Base-by-base conservation (phyloP, 1,140 invertebrate species). In the Bombus superbus region DNA sequence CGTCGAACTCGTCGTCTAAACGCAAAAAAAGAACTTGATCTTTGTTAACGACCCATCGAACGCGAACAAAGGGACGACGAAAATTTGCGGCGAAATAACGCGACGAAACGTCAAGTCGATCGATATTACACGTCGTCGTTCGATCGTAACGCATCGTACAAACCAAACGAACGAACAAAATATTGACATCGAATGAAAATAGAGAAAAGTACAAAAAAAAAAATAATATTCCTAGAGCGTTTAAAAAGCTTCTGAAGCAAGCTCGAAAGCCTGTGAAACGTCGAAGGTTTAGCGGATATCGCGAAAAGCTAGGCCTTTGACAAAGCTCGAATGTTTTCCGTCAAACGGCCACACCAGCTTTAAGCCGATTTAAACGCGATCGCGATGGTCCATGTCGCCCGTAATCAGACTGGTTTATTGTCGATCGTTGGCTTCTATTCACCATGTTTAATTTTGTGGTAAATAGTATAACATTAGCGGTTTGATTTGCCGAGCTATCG, bases 381-480 rank as follows among this genome's bases (percentile, higher is more conserved):
- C 77, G 35, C 77, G 68, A 73, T 73, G 47, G 83, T 53, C 40
- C 28, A n/a, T 25, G 76, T 62, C 62, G 22, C 8, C 77, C 10
- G 83, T 81, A 85, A 85, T 85, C 77, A 85, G 76, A 40, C 25
- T 40, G 83, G 83, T 85, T 85, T 85, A 85, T 85, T 77, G 83
- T 15, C 32, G 76, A 85, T 80, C 83, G 83, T 11, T 53, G 42
- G 83, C 53, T 85, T 85, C 68, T 69, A 85, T 85, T 81, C 69
- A 77, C 80, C 57, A 32, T 68, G 53, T 28, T 57, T 85, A 85
- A 85, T 81, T 85, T 77, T 53, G 10, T 69, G 69, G 80, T 85
- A 81, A 85, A 85, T 85, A 81, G 42, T 73, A 59, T 15, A 80
- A 85, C 77, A 73, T 85, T 81, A 81, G 57, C 69, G 69, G 69